Conservation (phyloP, 2,113 vertebrate genomes). For the Anguilla japonica region DNA sequence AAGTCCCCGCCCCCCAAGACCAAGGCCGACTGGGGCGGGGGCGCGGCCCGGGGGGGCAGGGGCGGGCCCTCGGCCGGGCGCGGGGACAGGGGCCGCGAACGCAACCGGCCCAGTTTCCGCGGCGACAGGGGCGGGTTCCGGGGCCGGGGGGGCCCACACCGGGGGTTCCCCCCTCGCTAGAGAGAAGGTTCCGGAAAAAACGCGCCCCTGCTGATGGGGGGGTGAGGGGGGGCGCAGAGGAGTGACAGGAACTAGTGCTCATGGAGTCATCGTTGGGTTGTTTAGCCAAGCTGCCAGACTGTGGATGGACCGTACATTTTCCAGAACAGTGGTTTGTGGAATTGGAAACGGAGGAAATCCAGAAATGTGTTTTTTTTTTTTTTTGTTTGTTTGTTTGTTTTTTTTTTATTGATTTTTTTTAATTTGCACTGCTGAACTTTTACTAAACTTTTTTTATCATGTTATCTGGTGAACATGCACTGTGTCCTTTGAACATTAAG, state of each 20-base stretch:
- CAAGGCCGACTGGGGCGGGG: conserved; percentile 87
- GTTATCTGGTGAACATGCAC: not conserved
- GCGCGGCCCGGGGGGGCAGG: conserved; percentile 84
- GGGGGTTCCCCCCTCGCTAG: conserved; percentile 89
- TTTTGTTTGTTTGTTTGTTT: not conserved
- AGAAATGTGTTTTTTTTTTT: not conserved
- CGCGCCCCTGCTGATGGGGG: not conserved
- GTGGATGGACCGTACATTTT: not conserved
- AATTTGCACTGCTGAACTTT: not conserved
- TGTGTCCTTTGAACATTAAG: not conserved
- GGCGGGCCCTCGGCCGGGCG: conserved; percentile 83
- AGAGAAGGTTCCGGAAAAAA: not conserved
- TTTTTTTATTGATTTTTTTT: conserved; percentile 22
- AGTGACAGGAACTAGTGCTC: not conserved
- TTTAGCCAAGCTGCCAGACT: not conserved
- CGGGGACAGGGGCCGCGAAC: conserved; percentile 87
- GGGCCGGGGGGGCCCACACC: conserved; percentile 86
- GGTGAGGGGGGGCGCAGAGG: not conserved
- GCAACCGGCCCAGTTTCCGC: conserved; percentile 91
- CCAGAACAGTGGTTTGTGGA: not conserved
- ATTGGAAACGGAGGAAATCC: not conserved
- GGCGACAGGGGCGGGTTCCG: conserved; percentile 91
- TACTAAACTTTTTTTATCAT: conserved; percentile 27
- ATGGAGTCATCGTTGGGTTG: not conserved
- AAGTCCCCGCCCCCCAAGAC: conserved; percentile 91